These are phyloP conservation scores for Triplophysa rosa DNA, from an alignment of 2,113 vertebrate genomes.

Conservation along the genomic window DNA sequence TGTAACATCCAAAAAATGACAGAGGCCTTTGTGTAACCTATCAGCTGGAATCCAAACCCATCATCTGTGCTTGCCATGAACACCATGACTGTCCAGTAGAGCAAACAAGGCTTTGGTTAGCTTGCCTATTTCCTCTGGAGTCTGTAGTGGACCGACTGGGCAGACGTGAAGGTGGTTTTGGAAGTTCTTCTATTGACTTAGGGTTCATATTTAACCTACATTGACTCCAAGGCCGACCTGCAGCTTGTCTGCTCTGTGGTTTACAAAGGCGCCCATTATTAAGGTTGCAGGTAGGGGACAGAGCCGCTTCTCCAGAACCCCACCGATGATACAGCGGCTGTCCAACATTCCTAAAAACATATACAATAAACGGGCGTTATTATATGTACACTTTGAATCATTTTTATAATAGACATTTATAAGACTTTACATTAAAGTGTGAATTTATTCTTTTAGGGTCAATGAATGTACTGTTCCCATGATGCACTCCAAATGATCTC, in stretches of 20 bases:
- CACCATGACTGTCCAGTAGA: constrained; percentile 15
- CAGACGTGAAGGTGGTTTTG: constrained; percentile 19
- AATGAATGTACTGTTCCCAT: no score
- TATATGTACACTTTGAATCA: background rate
- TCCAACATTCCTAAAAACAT: constrained; percentile 83
- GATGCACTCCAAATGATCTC: no score
- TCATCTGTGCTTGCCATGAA: background rate
- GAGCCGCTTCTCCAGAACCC: constrained; percentile 90
- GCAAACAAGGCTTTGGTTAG: background rate
- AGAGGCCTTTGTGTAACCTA: background rate
- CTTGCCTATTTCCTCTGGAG: constrained; percentile 3
- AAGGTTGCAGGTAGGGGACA: constrained; percentile 89
- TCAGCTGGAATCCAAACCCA: background rate
- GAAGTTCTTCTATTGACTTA: background rate
- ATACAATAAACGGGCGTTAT: background rate
- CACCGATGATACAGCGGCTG: constrained; percentile 93
- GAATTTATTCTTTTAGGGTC: no score
- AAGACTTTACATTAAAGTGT: no score
- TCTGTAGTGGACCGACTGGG: constrained; percentile 1
- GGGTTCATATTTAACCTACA: constrained; percentile 76
- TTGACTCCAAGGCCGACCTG: constrained; percentile 91
- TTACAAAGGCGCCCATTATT: constrained; percentile 92
- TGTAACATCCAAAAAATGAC: constrained; percentile 19
- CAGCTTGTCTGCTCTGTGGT: constrained; percentile 90
- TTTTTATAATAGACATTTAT: background rate